Percentiles rank a stretch among this genome's conserved stretches.
These are phyloP conservation scores for Lepilemur ruficaudatus DNA, from an alignment of 2,797 vertebrate genomes.

Conservation along the genomic window DNA sequence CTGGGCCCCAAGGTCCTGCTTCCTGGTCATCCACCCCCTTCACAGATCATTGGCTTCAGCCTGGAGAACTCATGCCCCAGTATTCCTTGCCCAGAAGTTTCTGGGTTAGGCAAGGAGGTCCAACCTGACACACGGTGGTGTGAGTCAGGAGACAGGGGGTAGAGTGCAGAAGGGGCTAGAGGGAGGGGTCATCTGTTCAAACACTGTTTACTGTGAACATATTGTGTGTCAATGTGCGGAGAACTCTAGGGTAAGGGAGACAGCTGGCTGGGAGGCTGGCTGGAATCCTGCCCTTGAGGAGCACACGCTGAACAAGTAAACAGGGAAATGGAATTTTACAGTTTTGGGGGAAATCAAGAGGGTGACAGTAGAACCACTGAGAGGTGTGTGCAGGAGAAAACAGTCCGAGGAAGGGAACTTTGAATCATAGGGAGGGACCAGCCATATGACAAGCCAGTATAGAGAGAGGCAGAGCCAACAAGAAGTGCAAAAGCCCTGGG, in stretches of 20 bases:
- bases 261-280: background rate
- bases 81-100: background rate
- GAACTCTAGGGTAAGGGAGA: background rate
- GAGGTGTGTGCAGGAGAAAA: background rate
- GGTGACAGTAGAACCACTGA: background rate
- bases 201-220: background rate
- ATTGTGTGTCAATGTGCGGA: background rate
- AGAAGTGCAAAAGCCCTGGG: background rate
- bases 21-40: background rate
- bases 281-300: background rate
- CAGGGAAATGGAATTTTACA: background rate
- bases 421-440: background rate
- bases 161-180: background rate
- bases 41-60: conserved; percentile 5
- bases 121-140: background rate
- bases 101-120: background rate
- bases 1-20: background rate
- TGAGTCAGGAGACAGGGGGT: background rate
- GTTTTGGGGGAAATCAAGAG: background rate
- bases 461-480: background rate
- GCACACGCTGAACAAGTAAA: background rate
- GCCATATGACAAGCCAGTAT: background rate
- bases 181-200: background rate
- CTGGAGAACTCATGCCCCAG: background rate
- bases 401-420: background rate